phyloP scores from a whole-genome alignment of 2,797 vertebrate species.

The Ispidina picta region DNA sequence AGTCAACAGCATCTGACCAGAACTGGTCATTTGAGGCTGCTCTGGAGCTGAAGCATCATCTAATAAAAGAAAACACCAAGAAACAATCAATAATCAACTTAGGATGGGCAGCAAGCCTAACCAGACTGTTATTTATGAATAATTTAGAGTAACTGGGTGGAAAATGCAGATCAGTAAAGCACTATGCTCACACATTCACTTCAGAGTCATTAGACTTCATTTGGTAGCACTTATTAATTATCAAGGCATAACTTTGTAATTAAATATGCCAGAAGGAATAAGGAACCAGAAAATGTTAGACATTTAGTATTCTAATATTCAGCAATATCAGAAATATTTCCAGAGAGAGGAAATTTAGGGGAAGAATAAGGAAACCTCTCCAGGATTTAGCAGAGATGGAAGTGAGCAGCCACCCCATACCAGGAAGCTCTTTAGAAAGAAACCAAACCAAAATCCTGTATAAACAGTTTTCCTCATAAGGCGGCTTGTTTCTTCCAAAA shows the following conservation, averaged over 20 bases:
- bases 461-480: not conserved
- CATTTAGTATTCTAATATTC: not conserved
- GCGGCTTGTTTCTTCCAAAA: constrained; percentile 3
- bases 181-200: not conserved
- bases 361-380: not conserved
- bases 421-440: not conserved
- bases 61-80: constrained; percentile 49
- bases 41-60: constrained; percentile 81
- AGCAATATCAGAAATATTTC: not conserved
- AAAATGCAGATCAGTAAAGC: not conserved
- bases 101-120: not conserved
- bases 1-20: constrained; percentile 59
- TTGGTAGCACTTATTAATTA: not conserved
- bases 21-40: constrained; percentile 74
- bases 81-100: constrained; percentile 20
- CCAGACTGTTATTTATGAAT: not conserved
- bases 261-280: not conserved
- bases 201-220: not conserved
- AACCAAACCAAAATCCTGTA: not conserved
- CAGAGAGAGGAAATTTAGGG: not conserved
- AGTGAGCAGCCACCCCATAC: not conserved
- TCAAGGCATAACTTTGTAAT: not conserved
- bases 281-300: not conserved
- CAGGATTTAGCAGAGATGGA: not conserved
- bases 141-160: not conserved